A percentile compares a stretch with the other conserved stretches of the same genome.
Evolutionary conservation across 1,140 invertebrate genomes (phyloP).

Genomic region (Latrodectus geometricus): DNA sequence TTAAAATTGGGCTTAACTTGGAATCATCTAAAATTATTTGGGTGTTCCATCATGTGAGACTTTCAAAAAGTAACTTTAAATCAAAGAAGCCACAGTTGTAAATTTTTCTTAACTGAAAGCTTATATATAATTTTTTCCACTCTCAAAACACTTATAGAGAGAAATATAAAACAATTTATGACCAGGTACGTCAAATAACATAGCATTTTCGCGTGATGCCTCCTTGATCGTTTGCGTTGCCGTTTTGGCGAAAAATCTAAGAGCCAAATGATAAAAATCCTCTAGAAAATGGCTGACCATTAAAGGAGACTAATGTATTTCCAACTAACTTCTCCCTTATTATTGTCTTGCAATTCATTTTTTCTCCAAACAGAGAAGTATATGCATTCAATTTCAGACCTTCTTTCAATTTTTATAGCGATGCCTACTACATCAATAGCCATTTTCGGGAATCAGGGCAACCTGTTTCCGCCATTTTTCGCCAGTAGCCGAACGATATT

Average conservation of each 20-base stretch:
- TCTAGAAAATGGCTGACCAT: conserved; percentile 52
- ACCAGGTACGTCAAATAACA: conserved; percentile 22
- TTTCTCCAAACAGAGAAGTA: conserved; percentile 19
- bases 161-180: conserved; percentile 21
- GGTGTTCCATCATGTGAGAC: no score
- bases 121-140: no score
- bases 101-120: no score
- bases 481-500: conserved; percentile 37
- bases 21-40: no score
- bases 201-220: conserved; percentile 17
- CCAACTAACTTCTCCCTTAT: conserved; percentile 54
- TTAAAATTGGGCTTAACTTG: no score
- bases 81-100: no score
- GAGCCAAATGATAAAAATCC: conserved; percentile 48
- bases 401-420: conserved; percentile 58
- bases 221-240: conserved; percentile 34
- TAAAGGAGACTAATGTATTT: conserved; percentile 57
- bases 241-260: conserved; percentile 51
- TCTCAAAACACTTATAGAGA: no score
- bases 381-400: conserved; percentile 47
- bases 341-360: conserved; percentile 40
- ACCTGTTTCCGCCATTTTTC: conserved; percentile 52
- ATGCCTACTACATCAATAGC: conserved; percentile 55
- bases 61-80: no score
- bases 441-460: conserved; percentile 52